phyloP scores from a whole-genome alignment of 2,113 vertebrate genomes.

The Mus musculus region GRCm39 chr3:137449501-137450000 shows the following conservation, averaged over 20 bases:
- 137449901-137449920: neutral
- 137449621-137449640: neutral
- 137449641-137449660: neutral
- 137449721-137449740: neutral
- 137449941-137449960: neutral
- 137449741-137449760: neutral
- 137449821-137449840: slow-evolving; percentile 22
- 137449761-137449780: neutral
- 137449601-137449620: neutral
- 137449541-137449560: neutral
- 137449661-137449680: neutral
- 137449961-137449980: neutral
- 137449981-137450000: neutral
- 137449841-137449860: neutral
- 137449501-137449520: neutral
- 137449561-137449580: neutral
- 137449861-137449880: neutral
- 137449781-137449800: slow-evolving; percentile 1
- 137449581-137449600: slow-evolving; percentile 5
- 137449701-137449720: neutral
- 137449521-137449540: neutral
- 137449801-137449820: neutral
- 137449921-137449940: neutral
- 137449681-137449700: neutral
- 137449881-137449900: neutral